Base-by-base conservation (phyloP, 2,113 vertebrate genomes). In the Neodon shergylaensis region DNA sequence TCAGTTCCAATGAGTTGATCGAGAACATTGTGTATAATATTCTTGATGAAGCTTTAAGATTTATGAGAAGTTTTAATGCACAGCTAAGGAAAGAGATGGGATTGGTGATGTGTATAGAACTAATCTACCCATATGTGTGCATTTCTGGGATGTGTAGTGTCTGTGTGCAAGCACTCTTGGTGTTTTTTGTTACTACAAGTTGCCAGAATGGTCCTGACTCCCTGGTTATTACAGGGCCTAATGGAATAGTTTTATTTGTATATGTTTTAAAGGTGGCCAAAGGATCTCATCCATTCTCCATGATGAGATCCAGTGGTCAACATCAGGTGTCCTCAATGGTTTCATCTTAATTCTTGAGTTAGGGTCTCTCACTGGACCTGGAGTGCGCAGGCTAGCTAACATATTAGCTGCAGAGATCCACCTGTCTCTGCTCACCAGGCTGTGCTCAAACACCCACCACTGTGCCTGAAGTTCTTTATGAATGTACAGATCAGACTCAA, bases 21-120 rank as follows among this genome's bases (percentile, higher is more conserved):
- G 9, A 82, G 73, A 91, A 82, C 1, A 33, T 0, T 17, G 8
- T 31, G 8, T 36, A 26, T 44, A 72, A 47, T 78, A 52, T 78
- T 94, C 44, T 92, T 68, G 3, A 90, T 87, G 68, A 92, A 94
- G 39, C 0, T 12, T 52, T 89, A 77, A 94, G 42, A 83, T 63
- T n/a, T 52, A 61, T 66, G 61, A 93, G 68, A 95, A 83, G 44
- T 44, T 78, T 86, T 26, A 87, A 28, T n/a, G 83, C 66, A 33
- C 52, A 92, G 79, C 19, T 21, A 1, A 58, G 19, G 58, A 58
- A 58, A 58, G 28, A 54, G 61, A 65, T 39, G 12, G 1, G 39
- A 5, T 7, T 65, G 36, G 13, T 49, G 16, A 7, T 72, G 8
- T 70, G 21, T 49, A 8, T 52, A 94, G 28, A 83, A 68, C 44